Base-by-base conservation (phyloP, 1,140 invertebrate genomes). In the Scaptomyza montana region DNA sequence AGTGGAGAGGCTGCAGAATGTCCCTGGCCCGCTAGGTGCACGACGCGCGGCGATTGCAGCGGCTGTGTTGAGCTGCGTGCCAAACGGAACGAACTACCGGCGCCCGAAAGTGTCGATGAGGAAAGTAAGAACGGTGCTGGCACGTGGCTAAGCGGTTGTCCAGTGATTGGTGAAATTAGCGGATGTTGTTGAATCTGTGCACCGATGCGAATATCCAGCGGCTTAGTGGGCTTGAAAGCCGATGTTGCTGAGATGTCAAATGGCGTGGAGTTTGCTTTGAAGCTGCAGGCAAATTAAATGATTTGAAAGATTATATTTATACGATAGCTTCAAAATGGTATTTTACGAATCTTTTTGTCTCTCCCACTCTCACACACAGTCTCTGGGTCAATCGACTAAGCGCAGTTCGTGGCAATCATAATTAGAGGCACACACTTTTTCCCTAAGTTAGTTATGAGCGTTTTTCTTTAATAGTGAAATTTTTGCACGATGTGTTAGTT, bases 181-280 rank as follows among this genome's bases (percentile, higher is more conserved):
- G 74, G 77, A 33, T 78, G 57, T 25, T 66, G 53, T 25, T 45
- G 63, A 51, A 55, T 28, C 19, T 51, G 47, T 13, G 16, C 10
- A 39, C 33, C 41, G 30, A 62, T 49, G 41, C 84, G 71, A 57
- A 90, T 87, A 51, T 90, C 89, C 74, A 90, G 59, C 43, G 78
- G 81, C 57, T 86, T 90, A 56, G 89, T 89, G 51, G 89, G 89
- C 74, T 86, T 91, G 13, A 91, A 91, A 30, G 89, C 89, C 56
- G 89, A 91, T 45, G 81, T 67, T 59, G 74, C 72, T 65, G 85
- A 89, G 67, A 89, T 89, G 73, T 84, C 85, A 43, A 89, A 84
- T 67, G 89, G 80, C 74, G 89, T 80, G 47, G 80, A 80, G 68
- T 80, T 91, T 60, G 81, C 86, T 90, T 91, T 91, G 39, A 91